Evolutionary conservation across 2,797 vertebrate species (phyloP).

Genomic region (Sebastes steindachneri): DNA sequence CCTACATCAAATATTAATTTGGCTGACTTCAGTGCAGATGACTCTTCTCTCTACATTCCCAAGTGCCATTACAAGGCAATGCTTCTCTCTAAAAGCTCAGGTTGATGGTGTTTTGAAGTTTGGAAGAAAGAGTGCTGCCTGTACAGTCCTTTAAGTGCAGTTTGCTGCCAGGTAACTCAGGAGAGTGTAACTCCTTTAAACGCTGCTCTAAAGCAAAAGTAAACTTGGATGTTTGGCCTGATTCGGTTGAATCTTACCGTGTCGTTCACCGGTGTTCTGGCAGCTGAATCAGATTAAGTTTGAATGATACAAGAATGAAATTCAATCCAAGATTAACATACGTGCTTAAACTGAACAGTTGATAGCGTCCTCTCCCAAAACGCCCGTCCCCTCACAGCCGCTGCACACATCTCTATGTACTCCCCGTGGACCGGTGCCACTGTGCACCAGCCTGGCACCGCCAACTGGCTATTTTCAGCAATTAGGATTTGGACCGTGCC

Average conservation of each 20-base stretch:
- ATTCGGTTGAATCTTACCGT: slow-evolving; percentile 5
- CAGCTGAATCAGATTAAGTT: slow-evolving; percentile 16
- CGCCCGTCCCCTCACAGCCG: neutral
- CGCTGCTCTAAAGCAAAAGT: slow-evolving; percentile 19
- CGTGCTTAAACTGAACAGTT: neutral
- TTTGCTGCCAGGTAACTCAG: slow-evolving; percentile 4
- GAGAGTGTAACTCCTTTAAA: neutral
- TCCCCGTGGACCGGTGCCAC: slow-evolving; percentile 32
- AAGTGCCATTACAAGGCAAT: slow-evolving; percentile 43
- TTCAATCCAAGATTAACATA: slow-evolving; percentile 7
- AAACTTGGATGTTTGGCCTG: slow-evolving; percentile 16
- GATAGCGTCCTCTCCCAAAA: neutral
- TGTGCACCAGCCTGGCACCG: slow-evolving; percentile 36
- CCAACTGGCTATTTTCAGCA: slow-evolving; percentile 74
- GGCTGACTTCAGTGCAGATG: slow-evolving; percentile 53
- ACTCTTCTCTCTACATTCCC: slow-evolving; percentile 26
- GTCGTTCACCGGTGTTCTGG: neutral
- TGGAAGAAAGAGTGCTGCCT: slow-evolving; percentile 1
- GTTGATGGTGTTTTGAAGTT: slow-evolving; percentile 37
- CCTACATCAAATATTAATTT: slow-evolving; percentile 72
- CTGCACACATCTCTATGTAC: slow-evolving; percentile 13
- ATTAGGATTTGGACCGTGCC: slow-evolving; percentile 75
- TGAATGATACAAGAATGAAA: neutral
- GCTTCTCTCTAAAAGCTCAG: slow-evolving; percentile 44
- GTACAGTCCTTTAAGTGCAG: slow-evolving; percentile 38